Base-by-base conservation (phyloP, 2,888 invertebrate species). In the Pachliopta kotzebuea region DNA sequence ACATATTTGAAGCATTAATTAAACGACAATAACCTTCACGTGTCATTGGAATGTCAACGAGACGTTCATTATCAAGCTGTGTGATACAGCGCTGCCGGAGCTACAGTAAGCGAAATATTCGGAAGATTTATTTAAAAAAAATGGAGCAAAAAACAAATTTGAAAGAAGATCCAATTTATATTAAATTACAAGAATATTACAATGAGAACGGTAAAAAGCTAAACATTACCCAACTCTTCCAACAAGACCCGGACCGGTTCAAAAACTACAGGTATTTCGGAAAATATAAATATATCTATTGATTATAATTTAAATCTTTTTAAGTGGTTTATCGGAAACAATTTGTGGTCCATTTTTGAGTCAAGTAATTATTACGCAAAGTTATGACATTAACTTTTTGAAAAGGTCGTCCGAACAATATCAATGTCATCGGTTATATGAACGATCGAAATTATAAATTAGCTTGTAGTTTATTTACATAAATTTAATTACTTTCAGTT, bases 191-290 rank as follows among this genome's bases (percentile, higher is more conserved):
- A 77, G 93, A 95, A 66, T 95, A 95, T 83, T 97, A 94, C 81
- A 90, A 95, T 71, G 86, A 90, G 11, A 94, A 95, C 78, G 96
- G 95, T 18, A 91, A 93, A 29, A 94, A 95, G 74, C 92, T 99
- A 54, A 95, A 96, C 76, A 97, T 99, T 76, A 93, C 94, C 70
- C 93, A 97, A 69, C 88, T 98, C 74, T 99, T 99, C 81, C 93
- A 94, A 70, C 90, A 94, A 73, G 97, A 99, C 85, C 88, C 95
- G 0, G 90, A 94, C 37, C 94, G 99, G 67, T 99, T 99, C 80
- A 92, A 96, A 60, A 97, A 97, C 85, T 98, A 95, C 92, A 98
- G 97, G 98, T 98, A 90, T 68, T 61, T 52, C 26, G 9, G 20
- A 50, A 20, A 18, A 24, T 71, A 71, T n/a, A 62, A 72, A 72